These are phyloP conservation scores for Paramisgurnus dabryanus DNA, from an alignment of 2,113 vertebrate species.

Conservation along the genomic window DNA sequence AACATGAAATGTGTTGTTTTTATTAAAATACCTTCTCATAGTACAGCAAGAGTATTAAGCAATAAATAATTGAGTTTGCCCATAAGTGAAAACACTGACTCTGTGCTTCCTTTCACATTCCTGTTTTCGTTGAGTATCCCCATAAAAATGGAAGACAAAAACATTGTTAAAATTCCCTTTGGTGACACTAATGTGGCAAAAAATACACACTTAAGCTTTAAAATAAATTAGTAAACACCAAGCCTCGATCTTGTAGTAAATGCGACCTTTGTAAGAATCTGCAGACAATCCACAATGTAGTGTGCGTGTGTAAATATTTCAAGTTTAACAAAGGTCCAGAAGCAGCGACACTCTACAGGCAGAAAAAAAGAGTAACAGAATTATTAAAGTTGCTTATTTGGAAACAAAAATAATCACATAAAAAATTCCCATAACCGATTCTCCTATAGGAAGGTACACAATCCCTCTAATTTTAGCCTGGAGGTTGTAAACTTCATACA, in stretches of 20 bases:
- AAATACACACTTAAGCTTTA: conserved; percentile 4
- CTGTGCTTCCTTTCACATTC: too few species aligned
- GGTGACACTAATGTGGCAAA: not conserved
- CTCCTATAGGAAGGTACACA: not conserved
- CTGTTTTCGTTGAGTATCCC: too few species aligned
- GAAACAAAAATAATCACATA: not conserved
- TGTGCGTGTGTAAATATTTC: not conserved
- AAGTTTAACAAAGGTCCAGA: conserved; percentile 13
- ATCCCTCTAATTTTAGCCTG: conserved; percentile 12
- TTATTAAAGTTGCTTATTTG: not conserved
- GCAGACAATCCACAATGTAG: not conserved
- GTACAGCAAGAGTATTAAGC: not conserved
- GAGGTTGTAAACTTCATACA: not conserved
- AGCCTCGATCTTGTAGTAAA: conserved; percentile 1
- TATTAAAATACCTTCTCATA: not conserved
- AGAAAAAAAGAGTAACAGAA: conserved; percentile 15
- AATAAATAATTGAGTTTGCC: too few species aligned
- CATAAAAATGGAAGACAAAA: too few species aligned
- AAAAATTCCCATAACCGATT: not conserved
- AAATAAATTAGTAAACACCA: not conserved
- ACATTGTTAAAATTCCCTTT: too few species aligned
- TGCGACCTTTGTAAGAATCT: conserved; percentile 1
- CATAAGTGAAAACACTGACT: too few species aligned
- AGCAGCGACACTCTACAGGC: conserved; percentile 7
- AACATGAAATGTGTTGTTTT: not conserved